Percentiles rank a stretch among this genome's conserved stretches.
Evolutionary conservation across 2,113 vertebrate species (phyloP).

Genomic region (Epinephelus lanceolatus): DNA sequence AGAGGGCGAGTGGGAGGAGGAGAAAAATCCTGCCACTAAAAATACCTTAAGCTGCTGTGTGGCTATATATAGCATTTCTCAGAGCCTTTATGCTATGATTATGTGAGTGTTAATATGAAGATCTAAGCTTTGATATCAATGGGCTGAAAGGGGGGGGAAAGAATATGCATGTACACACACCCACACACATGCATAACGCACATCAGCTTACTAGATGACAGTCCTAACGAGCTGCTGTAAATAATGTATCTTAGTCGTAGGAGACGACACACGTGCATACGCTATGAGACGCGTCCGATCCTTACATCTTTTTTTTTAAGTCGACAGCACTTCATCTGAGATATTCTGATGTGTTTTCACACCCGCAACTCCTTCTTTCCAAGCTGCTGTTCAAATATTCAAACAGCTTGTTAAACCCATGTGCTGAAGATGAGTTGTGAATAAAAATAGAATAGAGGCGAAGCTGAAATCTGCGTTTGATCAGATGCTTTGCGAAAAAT

Average conservation of each 20-base stretch:
- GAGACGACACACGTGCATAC: conserved; percentile 9
- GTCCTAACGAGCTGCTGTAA: conserved; percentile 29
- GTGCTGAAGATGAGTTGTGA: conserved; percentile 26
- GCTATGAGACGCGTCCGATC: not conserved
- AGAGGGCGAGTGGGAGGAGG: conserved; percentile 57
- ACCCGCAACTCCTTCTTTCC: conserved; percentile 1
- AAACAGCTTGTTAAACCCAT: conserved; percentile 47
- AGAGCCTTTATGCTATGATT: conserved; percentile 65
- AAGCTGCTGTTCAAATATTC: conserved; percentile 38
- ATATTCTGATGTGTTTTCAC: conserved; percentile 26
- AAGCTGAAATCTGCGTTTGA: conserved; percentile 27
- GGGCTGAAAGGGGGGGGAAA: conserved; percentile 13
- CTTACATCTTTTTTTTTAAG: conserved; percentile 22
- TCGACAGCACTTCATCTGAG: conserved; percentile 20
- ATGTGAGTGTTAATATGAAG: conserved; percentile 75
- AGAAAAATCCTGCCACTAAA: conserved; percentile 63
- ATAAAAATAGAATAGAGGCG: conserved; percentile 62
- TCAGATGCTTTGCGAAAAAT: conserved; percentile 23
- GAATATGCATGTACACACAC: conserved; percentile 35
- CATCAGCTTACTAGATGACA: conserved; percentile 27
- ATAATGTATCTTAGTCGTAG: conserved; percentile 23
- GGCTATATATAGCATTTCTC: conserved; percentile 71
- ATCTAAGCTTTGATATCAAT: conserved; percentile 73
- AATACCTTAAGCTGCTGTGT: conserved; percentile 71
- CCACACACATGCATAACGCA: conserved; percentile 38